Evolutionary conservation across 2,888 invertebrate species (phyloP), one percentile per base, ranked within the genome.

Genomic region (Mactromeris polynyma): DNA sequence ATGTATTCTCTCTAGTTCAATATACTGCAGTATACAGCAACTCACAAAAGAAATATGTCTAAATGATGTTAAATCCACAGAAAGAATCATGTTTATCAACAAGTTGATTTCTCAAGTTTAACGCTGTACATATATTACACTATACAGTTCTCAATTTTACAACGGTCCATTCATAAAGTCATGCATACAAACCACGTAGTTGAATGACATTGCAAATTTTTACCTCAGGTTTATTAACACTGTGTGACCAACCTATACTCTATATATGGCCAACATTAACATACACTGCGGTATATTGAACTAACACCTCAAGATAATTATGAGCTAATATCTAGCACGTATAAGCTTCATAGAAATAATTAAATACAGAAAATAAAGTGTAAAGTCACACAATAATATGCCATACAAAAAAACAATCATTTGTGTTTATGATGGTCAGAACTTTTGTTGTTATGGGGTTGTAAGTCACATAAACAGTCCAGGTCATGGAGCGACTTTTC

Each of bases 181-280:
- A 36, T 19, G 36, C 17, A 33, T 11, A 36, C 73, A 33, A 73
- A 73, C 31, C 73, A 73, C 36, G 73, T 73, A 73, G 36, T 33
- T 33, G 73, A 73, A 73, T 73, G 73, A 73, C 73, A 73, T 19
- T 36, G 73, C 73, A 73, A 73, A 73, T n/a, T 73, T 64, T 73
- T 36, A 33, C 73, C 11, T 73, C 14, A 17, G 73, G 31, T 31
- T 73, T 73, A 73, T 73, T 73, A 73, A 36, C 73, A 73, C 73
- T 19, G 73, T 36, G 36, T 73, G 73, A 69, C 31, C 69, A 11
- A 33, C 7, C 11, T 69, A 31, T 69, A 7, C 4, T 17, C 73
- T 58, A 58, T 58, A 58, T 2, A 58, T 73, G 73, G 36, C n/a
- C 17, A 33, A 36, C n/a, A 19, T 36, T 40, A 19, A 79, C 40